Evolutionary conservation across 2,888 invertebrate species (phyloP).

Genomic region (Julus scanicus): DNA sequence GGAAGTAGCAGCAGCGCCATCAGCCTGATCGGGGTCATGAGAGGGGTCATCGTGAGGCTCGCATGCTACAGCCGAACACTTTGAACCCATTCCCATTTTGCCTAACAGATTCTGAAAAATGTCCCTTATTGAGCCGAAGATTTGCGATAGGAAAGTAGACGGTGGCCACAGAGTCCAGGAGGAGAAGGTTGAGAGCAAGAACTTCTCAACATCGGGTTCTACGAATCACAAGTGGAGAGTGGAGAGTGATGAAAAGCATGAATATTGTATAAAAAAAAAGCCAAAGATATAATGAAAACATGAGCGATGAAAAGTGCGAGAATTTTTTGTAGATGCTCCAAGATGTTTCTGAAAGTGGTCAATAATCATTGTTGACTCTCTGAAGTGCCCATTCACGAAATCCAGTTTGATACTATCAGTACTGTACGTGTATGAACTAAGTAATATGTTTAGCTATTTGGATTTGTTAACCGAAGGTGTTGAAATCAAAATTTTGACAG

Average conservation of each 20-base stretch:
- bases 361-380: background rate
- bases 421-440: too few species aligned
- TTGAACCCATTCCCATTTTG: background rate
- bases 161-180: conserved; percentile 49
- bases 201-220: conserved; percentile 11
- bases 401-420: too few species aligned
- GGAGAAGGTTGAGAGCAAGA: conserved; percentile 6
- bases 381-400: background rate
- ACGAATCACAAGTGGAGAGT: background rate
- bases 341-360: background rate
- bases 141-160: background rate
- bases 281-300: background rate
- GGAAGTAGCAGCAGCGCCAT: conserved; percentile 25
- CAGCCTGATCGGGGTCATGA: conserved; percentile 24
- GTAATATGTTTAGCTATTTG: too few species aligned
- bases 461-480: too few species aligned
- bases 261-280: background rate
- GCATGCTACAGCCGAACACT: conserved; percentile 52
- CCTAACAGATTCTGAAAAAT: conserved; percentile 16
- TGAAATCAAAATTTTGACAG: too few species aligned
- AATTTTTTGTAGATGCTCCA: background rate
- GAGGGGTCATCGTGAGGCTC: conserved; percentile 25
- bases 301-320: background rate
- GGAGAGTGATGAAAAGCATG: background rate
- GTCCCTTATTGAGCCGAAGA: background rate